Conservation (phyloP, 2,113 vertebrate genomes). For the Raja brachyura region DNA sequence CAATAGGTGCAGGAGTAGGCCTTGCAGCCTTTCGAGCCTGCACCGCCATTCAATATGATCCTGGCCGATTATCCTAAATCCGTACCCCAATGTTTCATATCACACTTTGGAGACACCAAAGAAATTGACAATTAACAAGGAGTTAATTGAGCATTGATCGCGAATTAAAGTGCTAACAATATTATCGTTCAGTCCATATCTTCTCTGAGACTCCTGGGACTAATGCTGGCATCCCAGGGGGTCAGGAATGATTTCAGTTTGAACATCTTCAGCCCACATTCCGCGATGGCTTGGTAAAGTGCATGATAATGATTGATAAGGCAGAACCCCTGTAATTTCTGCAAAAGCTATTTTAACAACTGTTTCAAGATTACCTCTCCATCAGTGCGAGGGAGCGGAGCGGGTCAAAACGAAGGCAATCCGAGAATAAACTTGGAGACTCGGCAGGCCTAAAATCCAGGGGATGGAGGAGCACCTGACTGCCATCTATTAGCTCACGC, state of each 20-base stretch:
- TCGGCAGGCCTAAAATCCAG: background rate
- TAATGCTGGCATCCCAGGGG: background rate
- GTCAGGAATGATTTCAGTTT: background rate
- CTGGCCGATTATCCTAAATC: too few species aligned
- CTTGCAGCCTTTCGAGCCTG: too few species aligned
- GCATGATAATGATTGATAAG: background rate
- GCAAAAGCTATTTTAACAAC: slow-evolving; percentile 19
- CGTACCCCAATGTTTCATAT: background rate
- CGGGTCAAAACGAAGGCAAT: background rate
- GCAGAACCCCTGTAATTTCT: background rate
- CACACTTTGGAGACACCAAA: background rate
- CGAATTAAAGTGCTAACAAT: background rate
- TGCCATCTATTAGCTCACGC: background rate
- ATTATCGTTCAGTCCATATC: background rate
- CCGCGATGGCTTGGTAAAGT: background rate
- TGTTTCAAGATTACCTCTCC: background rate
- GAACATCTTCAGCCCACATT: background rate
- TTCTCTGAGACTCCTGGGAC: background rate
- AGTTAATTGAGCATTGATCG: background rate
- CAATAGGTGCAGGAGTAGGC: too few species aligned
- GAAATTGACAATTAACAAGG: background rate
- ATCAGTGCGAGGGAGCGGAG: background rate
- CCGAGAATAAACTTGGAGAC: background rate
- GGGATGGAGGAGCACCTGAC: background rate
- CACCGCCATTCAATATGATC: too few species aligned